A percentile compares a stretch with the other conserved stretches of the same genome.
Evolutionary conservation across 2,888 invertebrate genomes (phyloP).

Genomic region (Limenitis camilla): DNA sequence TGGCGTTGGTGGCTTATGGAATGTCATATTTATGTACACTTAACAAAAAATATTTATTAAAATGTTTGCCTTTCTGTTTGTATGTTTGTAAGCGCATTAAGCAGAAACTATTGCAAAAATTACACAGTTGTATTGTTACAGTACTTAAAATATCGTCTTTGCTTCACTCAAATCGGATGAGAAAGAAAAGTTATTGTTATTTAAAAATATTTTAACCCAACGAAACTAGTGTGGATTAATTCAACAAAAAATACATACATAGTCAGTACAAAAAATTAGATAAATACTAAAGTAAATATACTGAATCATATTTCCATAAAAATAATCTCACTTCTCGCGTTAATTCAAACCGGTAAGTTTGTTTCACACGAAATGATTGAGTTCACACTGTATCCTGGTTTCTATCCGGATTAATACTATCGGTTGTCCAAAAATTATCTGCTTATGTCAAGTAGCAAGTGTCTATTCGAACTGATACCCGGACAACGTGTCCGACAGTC

Average conservation of each 20-base stretch:
- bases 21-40: no score
- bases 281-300: conserved; percentile 1
- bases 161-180: no score
- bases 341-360: conserved; percentile 18
- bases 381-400: conserved; percentile 20
- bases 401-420: conserved; percentile 28
- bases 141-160: no score
- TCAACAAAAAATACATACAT: not conserved
- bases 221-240: no score
- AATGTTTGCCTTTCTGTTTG: no score
- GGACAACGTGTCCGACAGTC: conserved; percentile 10
- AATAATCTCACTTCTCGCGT: conserved; percentile 7
- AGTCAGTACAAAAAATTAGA: not conserved
- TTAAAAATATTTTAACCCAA: no score
- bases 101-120: no score
- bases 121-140: no score
- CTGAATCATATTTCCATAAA: conserved; percentile 6
- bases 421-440: conserved; percentile 43
- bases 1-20: no score
- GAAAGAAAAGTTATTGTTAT: no score
- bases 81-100: no score
- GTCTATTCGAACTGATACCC: conserved; percentile 14
- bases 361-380: conserved; percentile 29
- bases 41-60: no score
- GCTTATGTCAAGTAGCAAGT: conserved; percentile 29